phyloP scores from a whole-genome alignment of 2,113 vertebrate genomes.

The Misgurnus mizolepis region DNA sequence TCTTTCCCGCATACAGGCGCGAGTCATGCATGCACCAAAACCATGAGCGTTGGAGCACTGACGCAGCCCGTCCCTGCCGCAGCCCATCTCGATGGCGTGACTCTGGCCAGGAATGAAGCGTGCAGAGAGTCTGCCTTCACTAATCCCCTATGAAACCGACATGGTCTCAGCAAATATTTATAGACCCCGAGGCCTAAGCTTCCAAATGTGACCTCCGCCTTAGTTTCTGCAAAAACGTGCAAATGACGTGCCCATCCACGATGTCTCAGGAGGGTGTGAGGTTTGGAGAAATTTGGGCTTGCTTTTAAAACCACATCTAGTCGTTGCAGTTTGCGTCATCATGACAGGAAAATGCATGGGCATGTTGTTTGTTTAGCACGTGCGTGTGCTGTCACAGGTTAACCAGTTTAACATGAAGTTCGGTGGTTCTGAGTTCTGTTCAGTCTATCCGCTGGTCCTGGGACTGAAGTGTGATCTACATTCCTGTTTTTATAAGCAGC shows the following conservation, averaged over 20 bases:
- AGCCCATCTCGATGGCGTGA: background rate
- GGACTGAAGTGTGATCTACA: conserved; percentile 1
- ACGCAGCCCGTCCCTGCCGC: conserved; percentile 54
- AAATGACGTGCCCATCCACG: conserved; percentile 33
- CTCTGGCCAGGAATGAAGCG: conserved; percentile 21
- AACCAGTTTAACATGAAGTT: conserved; percentile 49
- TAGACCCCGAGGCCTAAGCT: background rate
- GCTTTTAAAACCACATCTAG: conserved; percentile 16
- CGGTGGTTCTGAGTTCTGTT: conserved; percentile 20
- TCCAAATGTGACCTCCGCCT: conserved; percentile 37
- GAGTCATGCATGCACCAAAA: conserved; percentile 45
- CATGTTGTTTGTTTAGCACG: background rate
- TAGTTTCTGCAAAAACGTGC: conserved; percentile 21
- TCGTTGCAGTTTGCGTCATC: background rate
- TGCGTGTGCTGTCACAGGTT: conserved; percentile 2
- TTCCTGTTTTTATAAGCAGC: conserved; percentile 29
- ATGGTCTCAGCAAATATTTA: conserved; percentile 58
- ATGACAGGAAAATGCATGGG: background rate
- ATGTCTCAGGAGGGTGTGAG: background rate
- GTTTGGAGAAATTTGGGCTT: conserved; percentile 1
- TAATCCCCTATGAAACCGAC: conserved; percentile 65
- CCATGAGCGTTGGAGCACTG: conserved; percentile 12
- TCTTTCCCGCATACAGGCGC: conserved; percentile 48
- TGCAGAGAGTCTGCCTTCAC: conserved; percentile 28
- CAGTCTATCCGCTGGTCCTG: too few species aligned